These are phyloP conservation scores for Lampris megalopsis DNA, from an alignment of 2,113 vertebrate genomes.

Conservation along the genomic window DNA sequence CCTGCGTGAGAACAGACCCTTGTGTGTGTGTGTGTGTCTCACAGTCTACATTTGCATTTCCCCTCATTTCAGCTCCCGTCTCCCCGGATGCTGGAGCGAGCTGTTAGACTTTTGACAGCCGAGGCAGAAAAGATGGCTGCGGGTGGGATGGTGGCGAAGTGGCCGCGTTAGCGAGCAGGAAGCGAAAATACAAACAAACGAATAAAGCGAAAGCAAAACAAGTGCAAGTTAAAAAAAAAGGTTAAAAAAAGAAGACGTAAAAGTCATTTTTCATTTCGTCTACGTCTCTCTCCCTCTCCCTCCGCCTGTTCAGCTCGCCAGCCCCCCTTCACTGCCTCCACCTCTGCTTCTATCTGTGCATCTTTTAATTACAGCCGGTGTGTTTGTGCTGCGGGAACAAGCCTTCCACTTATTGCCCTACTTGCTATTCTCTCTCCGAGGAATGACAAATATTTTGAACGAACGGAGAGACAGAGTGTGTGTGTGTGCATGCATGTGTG, in stretches of 20 bases:
- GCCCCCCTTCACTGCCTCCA: slow-evolving; percentile 39
- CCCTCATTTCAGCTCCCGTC: not conserved
- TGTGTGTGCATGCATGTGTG: not conserved
- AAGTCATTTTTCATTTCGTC: slow-evolving; percentile 56
- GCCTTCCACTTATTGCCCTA: slow-evolving; percentile 59
- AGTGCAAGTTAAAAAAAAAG: not conserved
- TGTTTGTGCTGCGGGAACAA: slow-evolving; percentile 61
- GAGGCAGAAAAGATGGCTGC: not conserved
- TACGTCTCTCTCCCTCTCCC: not conserved
- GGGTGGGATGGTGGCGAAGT: no score
- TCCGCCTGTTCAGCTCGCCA: not conserved
- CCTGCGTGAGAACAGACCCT: not conserved
- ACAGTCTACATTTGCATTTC: not conserved
- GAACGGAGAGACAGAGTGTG: not conserved
- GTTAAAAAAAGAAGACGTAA: slow-evolving; percentile 15
- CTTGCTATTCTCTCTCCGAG: slow-evolving; percentile 66
- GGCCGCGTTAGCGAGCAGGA: not conserved
- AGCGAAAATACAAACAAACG: not conserved
- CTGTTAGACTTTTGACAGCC: not conserved
- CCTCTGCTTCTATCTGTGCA: slow-evolving; percentile 28
- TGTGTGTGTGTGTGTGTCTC: not conserved
- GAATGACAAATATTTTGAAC: slow-evolving; percentile 13
- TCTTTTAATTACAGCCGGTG: slow-evolving; percentile 71
- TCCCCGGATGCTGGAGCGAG: not conserved
- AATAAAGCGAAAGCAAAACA: slow-evolving; percentile 21